These are phyloP conservation scores for Dryoscopus gambensis DNA, from an alignment of 2,113 vertebrate genomes.

Conservation along the genomic window DNA sequence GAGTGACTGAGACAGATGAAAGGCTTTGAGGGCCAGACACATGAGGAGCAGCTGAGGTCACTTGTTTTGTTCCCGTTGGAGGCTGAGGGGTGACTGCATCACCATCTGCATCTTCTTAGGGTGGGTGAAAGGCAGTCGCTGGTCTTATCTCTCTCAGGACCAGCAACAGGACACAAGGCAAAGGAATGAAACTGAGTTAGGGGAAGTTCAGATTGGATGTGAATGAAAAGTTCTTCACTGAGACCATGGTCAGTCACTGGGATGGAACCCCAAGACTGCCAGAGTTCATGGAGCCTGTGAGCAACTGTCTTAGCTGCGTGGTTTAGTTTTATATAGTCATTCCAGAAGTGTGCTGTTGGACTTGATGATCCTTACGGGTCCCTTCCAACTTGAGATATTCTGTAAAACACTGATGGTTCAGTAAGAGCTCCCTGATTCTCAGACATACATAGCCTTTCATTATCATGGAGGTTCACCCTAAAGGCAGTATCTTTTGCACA, in stretches of 20 bases:
- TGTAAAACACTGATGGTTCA: accelerated
- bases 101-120: not conserved
- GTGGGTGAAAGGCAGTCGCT: not conserved
- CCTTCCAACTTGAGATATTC: not conserved
- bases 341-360: not conserved
- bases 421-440: not conserved
- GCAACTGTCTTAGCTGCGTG: not conserved
- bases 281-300: not conserved
- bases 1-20: not conserved
- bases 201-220: not conserved
- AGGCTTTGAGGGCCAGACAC: accelerated
- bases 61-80: not conserved
- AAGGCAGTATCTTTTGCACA: not conserved
- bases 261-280: not conserved
- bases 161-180: accelerated
- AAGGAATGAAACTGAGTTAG: not conserved
- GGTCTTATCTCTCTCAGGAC: not conserved
- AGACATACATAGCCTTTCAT: not conserved
- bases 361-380: accelerated
- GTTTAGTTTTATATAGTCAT: not conserved
- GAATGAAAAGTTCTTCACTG: not conserved
- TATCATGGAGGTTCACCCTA: not conserved
- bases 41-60: not conserved
- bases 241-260: not conserved
- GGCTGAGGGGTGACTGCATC: not conserved